These are phyloP conservation scores for Gortyna flavago DNA, from an alignment of 2,888 invertebrate species.

Conservation along the genomic window DNA sequence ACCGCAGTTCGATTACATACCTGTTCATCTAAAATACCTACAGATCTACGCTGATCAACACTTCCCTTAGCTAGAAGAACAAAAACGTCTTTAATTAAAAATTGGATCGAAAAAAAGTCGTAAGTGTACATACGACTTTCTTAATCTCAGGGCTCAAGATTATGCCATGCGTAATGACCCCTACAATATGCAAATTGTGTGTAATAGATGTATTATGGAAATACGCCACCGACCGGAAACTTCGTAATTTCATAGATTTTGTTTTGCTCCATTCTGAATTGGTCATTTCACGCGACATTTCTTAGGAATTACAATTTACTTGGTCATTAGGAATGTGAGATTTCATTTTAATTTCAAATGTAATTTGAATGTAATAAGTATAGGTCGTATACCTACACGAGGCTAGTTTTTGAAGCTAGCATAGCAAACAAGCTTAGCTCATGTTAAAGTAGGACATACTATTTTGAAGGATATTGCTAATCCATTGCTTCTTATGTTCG, in stretches of 20 bases:
- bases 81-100: neutral
- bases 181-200: conserved; percentile 69
- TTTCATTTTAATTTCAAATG: conserved; percentile 59
- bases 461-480: neutral
- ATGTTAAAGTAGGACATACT: neutral
- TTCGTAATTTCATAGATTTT: conserved; percentile 76
- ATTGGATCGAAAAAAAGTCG: conserved; percentile 7
- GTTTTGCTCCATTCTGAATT: conserved; percentile 61
- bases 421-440: neutral
- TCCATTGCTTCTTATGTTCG: neutral
- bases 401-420: neutral
- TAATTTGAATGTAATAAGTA: conserved; percentile 49
- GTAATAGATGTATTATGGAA: conserved; percentile 78
- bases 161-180: conserved; percentile 62
- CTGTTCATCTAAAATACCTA: neutral
- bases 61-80: neutral
- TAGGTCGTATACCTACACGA: neutral
- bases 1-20: neutral
- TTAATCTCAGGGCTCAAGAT: conserved; percentile 44
- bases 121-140: conserved; percentile 15
- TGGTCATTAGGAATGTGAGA: conserved; percentile 48
- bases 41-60: neutral
- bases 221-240: conserved; percentile 73
- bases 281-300: conserved; percentile 68
- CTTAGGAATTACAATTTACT: conserved; percentile 53